phyloP scores from a whole-genome alignment of 2,888 invertebrate genomes.

The Charanyca ferruginea region DNA sequence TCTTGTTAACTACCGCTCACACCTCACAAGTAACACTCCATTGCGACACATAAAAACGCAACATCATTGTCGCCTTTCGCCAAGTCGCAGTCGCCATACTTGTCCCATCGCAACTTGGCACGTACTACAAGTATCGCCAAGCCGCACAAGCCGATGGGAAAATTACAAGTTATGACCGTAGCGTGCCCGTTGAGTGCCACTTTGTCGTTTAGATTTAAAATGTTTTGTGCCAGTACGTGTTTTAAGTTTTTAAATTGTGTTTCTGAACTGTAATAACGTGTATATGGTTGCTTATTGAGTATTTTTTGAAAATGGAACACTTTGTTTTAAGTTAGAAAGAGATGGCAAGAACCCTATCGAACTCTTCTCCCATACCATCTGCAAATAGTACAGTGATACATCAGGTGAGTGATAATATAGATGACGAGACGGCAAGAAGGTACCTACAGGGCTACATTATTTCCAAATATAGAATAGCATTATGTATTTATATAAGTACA shows the following conservation, averaged over 20 bases:
- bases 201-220: slow-evolving; percentile 50
- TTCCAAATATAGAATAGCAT: too few species aligned
- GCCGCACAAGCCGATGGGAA: slow-evolving; percentile 44
- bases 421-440: too few species aligned
- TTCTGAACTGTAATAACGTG: slow-evolving; percentile 25
- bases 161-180: slow-evolving; percentile 58
- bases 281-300: not conserved
- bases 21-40: slow-evolving; percentile 18
- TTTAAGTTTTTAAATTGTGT: slow-evolving; percentile 41
- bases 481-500: too few species aligned
- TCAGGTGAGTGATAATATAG: too few species aligned
- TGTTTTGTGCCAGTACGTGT: slow-evolving; percentile 49
- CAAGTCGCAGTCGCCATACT: slow-evolving; percentile 21
- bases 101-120: slow-evolving; percentile 48
- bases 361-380: too few species aligned
- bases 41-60: slow-evolving; percentile 34
- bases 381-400: too few species aligned
- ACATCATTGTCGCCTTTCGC: slow-evolving; percentile 18
- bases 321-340: too few species aligned
- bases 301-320: not conserved
- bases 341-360: too few species aligned
- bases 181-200: slow-evolving; percentile 49
- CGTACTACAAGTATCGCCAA: slow-evolving; percentile 49
- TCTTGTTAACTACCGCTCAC: slow-evolving; percentile 24
- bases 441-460: too few species aligned